These are phyloP conservation scores for Dryocosmus kuriphilus DNA, from an alignment of 2,888 invertebrate species.

Conservation along the genomic window DNA sequence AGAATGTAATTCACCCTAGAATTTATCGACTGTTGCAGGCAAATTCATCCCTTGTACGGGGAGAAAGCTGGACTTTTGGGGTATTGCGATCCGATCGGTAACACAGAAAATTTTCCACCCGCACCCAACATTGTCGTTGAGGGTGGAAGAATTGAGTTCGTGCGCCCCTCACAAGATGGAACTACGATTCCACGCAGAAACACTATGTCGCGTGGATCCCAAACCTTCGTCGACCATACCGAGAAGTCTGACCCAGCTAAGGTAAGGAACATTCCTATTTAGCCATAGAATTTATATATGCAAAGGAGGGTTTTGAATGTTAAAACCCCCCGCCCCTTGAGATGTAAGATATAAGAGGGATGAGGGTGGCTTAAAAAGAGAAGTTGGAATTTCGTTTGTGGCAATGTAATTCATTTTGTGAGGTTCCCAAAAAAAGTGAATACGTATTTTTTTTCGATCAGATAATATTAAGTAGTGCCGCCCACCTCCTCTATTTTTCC, in stretches of 20 bases:
- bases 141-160: conserved; percentile 79
- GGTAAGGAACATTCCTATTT: conserved; percentile 59
- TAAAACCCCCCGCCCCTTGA: no score
- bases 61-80: conserved; percentile 76
- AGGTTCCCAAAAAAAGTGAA: no score
- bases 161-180: conserved; percentile 77
- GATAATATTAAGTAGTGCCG: no score
- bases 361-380: no score
- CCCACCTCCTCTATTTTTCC: no score
- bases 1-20: not conserved
- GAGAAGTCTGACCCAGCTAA: conserved; percentile 75
- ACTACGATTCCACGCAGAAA: conserved; percentile 65
- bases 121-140: conserved; percentile 79
- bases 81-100: conserved; percentile 74
- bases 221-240: conserved; percentile 69
- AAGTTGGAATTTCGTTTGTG: no score
- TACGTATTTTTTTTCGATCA: no score
- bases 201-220: conserved; percentile 70
- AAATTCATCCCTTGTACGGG: conserved; percentile 77
- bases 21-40: conserved; percentile 73
- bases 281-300: not conserved
- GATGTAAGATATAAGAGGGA: no score
- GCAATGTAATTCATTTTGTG: no score
- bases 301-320: no score
- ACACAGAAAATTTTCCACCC: conserved; percentile 74